phyloP scores from a whole-genome alignment of 1,140 invertebrate genomes.

The Diorhabda carinulata region DNA sequence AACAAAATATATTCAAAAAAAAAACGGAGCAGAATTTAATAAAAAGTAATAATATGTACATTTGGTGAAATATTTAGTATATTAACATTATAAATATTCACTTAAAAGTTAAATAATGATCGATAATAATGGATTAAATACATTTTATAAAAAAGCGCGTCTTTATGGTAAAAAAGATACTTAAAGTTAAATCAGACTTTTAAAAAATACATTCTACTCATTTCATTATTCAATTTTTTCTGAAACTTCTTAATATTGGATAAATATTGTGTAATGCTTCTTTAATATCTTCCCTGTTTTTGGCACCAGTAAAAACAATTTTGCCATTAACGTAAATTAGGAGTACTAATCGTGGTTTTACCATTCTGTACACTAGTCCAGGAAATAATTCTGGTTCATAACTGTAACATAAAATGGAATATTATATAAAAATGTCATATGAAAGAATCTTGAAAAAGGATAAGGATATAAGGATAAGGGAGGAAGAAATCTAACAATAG shows the following conservation, averaged over 20 bases:
- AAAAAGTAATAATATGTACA: too few relatives aligned
- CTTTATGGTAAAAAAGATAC: slow-evolving; percentile 4
- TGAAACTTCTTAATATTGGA: slow-evolving; percentile 98
- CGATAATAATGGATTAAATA: too few relatives aligned
- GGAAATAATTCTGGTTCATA: slow-evolving; percentile 95
- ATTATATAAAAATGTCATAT: too few relatives aligned
- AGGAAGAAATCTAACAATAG: too few relatives aligned
- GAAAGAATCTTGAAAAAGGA: too few relatives aligned
- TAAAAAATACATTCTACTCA: neutral
- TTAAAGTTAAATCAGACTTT: neutral
- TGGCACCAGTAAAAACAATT: slow-evolving; percentile 97
- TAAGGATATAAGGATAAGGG: too few relatives aligned
- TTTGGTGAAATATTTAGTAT: too few relatives aligned
- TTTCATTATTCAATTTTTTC: slow-evolving; percentile 59
- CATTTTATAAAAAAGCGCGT: too few relatives aligned
- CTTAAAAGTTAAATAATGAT: too few relatives aligned
- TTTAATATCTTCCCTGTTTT: slow-evolving; percentile 96
- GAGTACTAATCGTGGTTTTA: slow-evolving; percentile 96
- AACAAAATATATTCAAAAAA: too few relatives aligned
- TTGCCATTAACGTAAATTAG: slow-evolving; percentile 98
- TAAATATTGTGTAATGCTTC: slow-evolving; percentile 99
- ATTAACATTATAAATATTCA: too few relatives aligned
- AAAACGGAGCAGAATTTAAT: too few relatives aligned
- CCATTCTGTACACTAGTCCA: slow-evolving; percentile 98
- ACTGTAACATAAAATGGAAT: slow-evolving; percentile 72